These are phyloP conservation scores for Carterocephalus palaemon DNA, from an alignment of 2,888 invertebrate genomes.

Conservation along the genomic window DNA sequence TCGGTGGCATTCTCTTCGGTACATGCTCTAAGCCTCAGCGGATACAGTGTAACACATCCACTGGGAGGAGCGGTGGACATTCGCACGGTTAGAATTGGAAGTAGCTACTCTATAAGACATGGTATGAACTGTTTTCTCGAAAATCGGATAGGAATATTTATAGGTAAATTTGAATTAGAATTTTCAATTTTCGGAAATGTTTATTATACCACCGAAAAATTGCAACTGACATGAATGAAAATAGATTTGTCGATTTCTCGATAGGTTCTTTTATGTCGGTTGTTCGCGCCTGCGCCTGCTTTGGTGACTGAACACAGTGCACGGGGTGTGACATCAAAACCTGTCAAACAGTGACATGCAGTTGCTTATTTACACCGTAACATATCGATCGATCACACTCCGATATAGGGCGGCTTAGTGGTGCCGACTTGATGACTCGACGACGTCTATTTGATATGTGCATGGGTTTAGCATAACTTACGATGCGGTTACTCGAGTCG, in stretches of 20 bases:
- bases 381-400: constrained; percentile 50
- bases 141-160: no score
- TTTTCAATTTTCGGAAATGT: constrained; percentile 1
- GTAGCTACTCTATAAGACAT: constrained; percentile 1
- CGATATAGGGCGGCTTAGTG: constrained; percentile 45
- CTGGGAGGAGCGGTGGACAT: constrained; percentile 25
- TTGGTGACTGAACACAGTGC: constrained; percentile 77
- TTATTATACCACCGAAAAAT: constrained; percentile 1
- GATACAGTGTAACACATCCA: no score
- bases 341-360: constrained; percentile 79
- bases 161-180: no score
- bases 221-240: constrained; percentile 22
- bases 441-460: constrained; percentile 68
- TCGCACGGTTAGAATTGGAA: constrained; percentile 10
- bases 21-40: no score
- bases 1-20: no score
- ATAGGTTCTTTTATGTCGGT: constrained; percentile 12
- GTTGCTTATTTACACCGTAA: constrained; percentile 74
- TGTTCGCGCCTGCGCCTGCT: constrained; percentile 69
- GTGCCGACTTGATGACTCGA: constrained; percentile 52
- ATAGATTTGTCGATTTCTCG: constrained; percentile 6
- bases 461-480: constrained; percentile 78
- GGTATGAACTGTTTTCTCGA: constrained; percentile 7
- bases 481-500: constrained; percentile 75
- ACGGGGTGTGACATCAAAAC: constrained; percentile 76